A percentile compares a stretch with the other conserved stretches of the same genome.
phyloP scores from a whole-genome alignment of 2,888 invertebrate genomes.

The Xanthostigma xanthostigma region DNA sequence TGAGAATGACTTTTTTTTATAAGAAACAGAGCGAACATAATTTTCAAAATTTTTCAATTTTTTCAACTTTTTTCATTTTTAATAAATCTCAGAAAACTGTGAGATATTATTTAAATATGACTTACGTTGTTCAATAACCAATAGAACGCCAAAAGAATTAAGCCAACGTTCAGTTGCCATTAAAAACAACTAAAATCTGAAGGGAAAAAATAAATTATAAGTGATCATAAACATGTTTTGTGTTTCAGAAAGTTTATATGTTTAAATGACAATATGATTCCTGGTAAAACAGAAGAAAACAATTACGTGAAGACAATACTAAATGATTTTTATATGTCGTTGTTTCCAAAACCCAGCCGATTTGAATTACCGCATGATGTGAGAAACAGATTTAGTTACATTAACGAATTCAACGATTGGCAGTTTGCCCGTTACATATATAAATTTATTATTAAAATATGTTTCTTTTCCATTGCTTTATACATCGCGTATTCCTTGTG shows the following conservation, averaged over 20 bases:
- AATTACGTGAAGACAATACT: constrained; percentile 51
- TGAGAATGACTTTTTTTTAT: too few relatives aligned
- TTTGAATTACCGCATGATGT: constrained; percentile 57
- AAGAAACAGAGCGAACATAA: too few relatives aligned
- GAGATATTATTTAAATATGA: too few relatives aligned
- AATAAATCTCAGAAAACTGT: too few relatives aligned
- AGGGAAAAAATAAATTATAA: too few relatives aligned
- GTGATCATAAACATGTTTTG: constrained; percentile 5
- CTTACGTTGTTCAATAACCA: too few relatives aligned
- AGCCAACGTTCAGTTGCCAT: too few relatives aligned
- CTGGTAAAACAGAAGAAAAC: constrained; percentile 41
- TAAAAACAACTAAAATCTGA: too few relatives aligned
- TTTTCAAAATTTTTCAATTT: too few relatives aligned
- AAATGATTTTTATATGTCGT: constrained; percentile 58
- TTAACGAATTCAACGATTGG: constrained; percentile 41
- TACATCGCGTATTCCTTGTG: neutral
- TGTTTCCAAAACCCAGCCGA: constrained; percentile 53
- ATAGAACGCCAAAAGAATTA: too few relatives aligned
- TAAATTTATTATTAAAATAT: constrained; percentile 18
- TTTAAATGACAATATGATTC: constrained; percentile 63
- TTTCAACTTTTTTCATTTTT: too few relatives aligned
- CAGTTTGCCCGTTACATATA: constrained; percentile 26
- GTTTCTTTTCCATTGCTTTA: constrained; percentile 10
- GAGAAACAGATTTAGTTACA: constrained; percentile 50
- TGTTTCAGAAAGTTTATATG: constrained; percentile 61